phyloP scores from a whole-genome alignment of 1,140 invertebrate genomes.

The Drosophila sp. region DNA sequence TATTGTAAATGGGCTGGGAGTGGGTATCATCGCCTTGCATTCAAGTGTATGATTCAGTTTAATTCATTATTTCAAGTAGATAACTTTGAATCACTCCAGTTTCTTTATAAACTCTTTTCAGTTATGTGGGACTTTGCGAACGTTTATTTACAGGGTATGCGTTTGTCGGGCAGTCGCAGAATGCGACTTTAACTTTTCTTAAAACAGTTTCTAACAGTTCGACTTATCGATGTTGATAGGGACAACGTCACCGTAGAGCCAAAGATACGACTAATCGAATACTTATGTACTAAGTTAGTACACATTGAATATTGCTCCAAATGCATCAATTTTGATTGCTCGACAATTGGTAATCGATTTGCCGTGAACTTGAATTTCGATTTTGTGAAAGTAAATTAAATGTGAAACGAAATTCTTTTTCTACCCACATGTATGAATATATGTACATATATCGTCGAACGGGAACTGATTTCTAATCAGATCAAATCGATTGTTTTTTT shows the following conservation, averaged over 20 bases:
- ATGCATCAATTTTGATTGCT: slow-evolving; percentile 12
- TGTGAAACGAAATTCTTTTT: slow-evolving; percentile 17
- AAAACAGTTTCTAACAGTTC: slow-evolving; percentile 8
- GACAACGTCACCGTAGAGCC: slow-evolving; percentile 6
- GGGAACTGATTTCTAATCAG: slow-evolving; percentile 77
- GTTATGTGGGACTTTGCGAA: background rate
- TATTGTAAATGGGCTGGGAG: background rate
- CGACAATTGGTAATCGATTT: slow-evolving; percentile 33
- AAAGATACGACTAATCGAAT: background rate
- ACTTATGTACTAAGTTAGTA: slow-evolving; percentile 6
- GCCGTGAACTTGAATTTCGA: slow-evolving; percentile 73
- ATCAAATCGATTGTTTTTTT: slow-evolving; percentile 7
- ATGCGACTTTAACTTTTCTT: background rate
- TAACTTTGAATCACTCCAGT: background rate
- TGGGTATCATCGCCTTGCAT: background rate
- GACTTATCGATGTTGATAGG: slow-evolving; percentile 17
- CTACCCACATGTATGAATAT: background rate
- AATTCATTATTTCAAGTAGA: background rate
- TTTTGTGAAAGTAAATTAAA: slow-evolving; percentile 63
- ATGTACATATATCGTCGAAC: slow-evolving; percentile 20
- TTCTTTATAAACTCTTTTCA: background rate
- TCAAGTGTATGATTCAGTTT: background rate
- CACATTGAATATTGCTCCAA: background rate
- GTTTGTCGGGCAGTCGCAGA: background rate
- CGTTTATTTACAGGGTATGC: background rate